phyloP scores from a whole-genome alignment of 2,113 vertebrate genomes.

The Saguinus midas region DNA sequence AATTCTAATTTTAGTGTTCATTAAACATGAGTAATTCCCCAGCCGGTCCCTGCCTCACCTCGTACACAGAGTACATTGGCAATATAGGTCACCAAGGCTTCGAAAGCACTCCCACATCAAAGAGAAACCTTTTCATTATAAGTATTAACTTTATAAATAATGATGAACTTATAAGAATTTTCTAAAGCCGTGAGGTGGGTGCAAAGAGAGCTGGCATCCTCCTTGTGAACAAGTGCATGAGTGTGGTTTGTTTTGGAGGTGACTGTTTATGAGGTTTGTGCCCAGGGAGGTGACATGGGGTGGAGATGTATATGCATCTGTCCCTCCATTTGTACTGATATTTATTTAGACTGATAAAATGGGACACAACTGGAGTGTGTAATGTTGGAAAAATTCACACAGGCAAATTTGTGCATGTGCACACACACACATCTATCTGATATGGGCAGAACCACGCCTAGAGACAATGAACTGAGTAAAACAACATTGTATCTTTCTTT shows the following conservation, averaged over 20 bases:
- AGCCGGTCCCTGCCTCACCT: slow-evolving; percentile 85
- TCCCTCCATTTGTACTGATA: neutral
- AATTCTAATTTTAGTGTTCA: slow-evolving; percentile 94
- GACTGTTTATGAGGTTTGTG: fast-evolving
- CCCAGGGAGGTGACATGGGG: fast-evolving
- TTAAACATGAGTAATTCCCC: slow-evolving; percentile 91
- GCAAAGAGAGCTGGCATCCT: neutral
- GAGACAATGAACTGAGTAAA: neutral
- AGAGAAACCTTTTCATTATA: slow-evolving; percentile 83
- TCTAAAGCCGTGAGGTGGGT: slow-evolving; percentile 55
- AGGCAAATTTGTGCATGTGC: neutral
- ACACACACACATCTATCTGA: neutral
- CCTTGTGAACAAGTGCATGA: neutral
- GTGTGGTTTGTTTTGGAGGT: fast-evolving
- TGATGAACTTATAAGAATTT: slow-evolving; percentile 83
- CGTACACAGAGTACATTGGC: slow-evolving; percentile 83
- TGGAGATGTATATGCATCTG: neutral
- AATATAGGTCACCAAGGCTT: slow-evolving; percentile 88
- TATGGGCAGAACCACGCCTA: no score
- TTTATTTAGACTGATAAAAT: neutral
- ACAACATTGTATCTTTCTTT: neutral
- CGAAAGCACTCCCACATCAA: slow-evolving; percentile 84
- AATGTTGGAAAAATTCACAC: neutral
- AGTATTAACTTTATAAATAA: slow-evolving; percentile 87
- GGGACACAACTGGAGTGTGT: neutral